Base-by-base conservation (phyloP, 2,113 vertebrate genomes). In the Calypte anna region DNA sequence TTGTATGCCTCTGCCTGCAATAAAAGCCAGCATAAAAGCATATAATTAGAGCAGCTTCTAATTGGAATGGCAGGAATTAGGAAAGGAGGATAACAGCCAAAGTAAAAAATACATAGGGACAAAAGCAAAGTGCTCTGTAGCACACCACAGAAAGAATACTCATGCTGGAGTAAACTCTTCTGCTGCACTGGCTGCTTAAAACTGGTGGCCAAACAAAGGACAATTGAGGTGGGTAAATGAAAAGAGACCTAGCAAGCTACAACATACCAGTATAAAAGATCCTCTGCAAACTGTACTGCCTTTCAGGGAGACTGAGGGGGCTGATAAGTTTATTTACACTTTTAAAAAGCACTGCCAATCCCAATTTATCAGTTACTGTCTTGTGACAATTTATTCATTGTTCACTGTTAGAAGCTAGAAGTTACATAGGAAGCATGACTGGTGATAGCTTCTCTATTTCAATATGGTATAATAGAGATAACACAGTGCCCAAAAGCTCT, bases 401-500 rank as follows among this genome's bases (percentile, higher is more conserved):
- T 98, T 98, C 98, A 96, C 97, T 51, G 97, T 98, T 98, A 98
- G 97, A 97, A 98, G 97, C 96, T 97, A 97, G 98, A 98, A 98
- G 98, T 98, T 98, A 98, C 98, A 98, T 79, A 98, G 98, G 97
- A 98, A 98, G 98, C 97, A 96, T 98, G 98, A 98, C 98, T 98
- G 98, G 98, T 98, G 98, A 98, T 98, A 98, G 97, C 97, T 98
- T 98, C 98, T 98, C 98, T 97, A 95, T 98, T 98, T 98, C 98
- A 98, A 98, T 98, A 98, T 98, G 98, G 98, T 97, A 97, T 98
- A 98, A 98, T 97, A 98, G 98, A 98, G 98, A 98, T 98, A 98
- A 98, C 98, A 97, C 95, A 40, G 97, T 97, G 97, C 98, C 98
- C 98, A 98, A 98, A 98, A 98, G 98, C 98, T 98, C 96, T 96